Evolutionary conservation across 2,797 vertebrate genomes (phyloP).

Genomic region (Bradypodion ventrale): DNA sequence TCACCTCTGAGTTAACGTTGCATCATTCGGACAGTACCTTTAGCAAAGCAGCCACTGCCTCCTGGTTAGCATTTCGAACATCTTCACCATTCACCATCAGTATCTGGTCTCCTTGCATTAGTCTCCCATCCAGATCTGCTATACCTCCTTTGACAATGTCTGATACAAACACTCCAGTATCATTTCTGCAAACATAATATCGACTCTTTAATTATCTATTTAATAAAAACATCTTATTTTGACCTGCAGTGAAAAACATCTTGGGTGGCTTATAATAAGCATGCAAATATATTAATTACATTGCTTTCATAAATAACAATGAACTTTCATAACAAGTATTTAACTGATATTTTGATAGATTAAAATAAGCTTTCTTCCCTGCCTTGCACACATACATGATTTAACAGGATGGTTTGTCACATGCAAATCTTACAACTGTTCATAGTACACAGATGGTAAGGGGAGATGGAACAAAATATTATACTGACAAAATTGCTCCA

Average conservation of each 20-base stretch:
- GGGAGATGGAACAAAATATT: neutral
- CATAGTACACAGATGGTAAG: neutral
- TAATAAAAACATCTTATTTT: neutral
- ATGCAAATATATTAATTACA: neutral
- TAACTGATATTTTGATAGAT: neutral
- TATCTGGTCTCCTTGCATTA: slow-evolving; percentile 97
- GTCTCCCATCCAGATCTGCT: slow-evolving; percentile 85
- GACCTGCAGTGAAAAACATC: neutral
- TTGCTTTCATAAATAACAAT: neutral
- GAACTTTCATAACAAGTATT: no score
- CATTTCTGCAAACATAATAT: slow-evolving; percentile 81
- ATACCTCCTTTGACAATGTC: slow-evolving; percentile 95
- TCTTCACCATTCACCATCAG: slow-evolving; percentile 92
- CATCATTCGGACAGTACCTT: slow-evolving; percentile 79
- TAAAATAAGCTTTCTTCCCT: neutral
- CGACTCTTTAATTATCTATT: neutral
- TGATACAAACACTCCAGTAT: slow-evolving; percentile 94
- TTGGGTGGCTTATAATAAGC: neutral
- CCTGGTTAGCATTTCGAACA: slow-evolving; percentile 90
- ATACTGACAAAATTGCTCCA: no score
- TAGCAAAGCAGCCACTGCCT: slow-evolving; percentile 90
- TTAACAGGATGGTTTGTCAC: neutral
- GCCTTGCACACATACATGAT: neutral
- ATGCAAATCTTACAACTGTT: neutral
- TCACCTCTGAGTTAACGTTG: neutral